A percentile compares a stretch with the other conserved stretches of the same genome.
Evolutionary conservation across 1,140 invertebrate species (phyloP).

Genomic region (Euglossa dilemma): DNA sequence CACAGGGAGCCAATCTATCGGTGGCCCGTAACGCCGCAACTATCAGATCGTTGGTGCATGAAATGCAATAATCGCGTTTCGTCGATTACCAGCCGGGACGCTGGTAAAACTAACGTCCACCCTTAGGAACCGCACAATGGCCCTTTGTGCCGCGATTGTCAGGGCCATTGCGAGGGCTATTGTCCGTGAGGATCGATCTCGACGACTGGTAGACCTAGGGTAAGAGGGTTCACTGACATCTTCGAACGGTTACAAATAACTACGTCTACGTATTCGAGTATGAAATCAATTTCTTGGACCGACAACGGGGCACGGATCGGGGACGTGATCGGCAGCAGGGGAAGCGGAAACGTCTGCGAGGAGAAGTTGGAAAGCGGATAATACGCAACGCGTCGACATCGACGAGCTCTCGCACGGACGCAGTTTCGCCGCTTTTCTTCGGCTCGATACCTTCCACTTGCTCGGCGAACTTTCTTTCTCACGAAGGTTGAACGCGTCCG

Average conservation of each 20-base stretch:
- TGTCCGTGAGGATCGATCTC: constrained; percentile 9
- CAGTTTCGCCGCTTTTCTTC: neutral
- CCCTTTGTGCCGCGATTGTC: neutral
- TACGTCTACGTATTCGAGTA: too few relatives aligned
- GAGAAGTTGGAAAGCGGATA: neutral
- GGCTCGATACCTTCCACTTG: neutral
- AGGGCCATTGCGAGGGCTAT: neutral
- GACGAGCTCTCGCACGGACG: neutral
- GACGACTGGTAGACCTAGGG: neutral
- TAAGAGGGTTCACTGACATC: neutral
- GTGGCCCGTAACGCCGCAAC: neutral
- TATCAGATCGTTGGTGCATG: constrained; percentile 13
- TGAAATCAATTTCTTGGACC: neutral
- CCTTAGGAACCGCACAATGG: constrained; percentile 1
- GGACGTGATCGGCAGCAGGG: too few relatives aligned
- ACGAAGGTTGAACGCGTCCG: neutral
- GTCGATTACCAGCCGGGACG: constrained; percentile 18
- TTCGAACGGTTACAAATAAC: neutral
- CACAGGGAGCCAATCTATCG: constrained; percentile 16
- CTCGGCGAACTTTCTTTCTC: neutral
- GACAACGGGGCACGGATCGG: too few relatives aligned
- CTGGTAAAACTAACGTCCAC: constrained; percentile 39
- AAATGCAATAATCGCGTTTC: constrained; percentile 31
- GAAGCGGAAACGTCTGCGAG: too few relatives aligned
- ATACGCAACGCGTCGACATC: neutral